A percentile compares a stretch with the other conserved stretches of the same genome.
These are phyloP conservation scores for Eupithecia vulgata DNA, from an alignment of 2,888 invertebrate genomes.

Conservation along the genomic window DNA sequence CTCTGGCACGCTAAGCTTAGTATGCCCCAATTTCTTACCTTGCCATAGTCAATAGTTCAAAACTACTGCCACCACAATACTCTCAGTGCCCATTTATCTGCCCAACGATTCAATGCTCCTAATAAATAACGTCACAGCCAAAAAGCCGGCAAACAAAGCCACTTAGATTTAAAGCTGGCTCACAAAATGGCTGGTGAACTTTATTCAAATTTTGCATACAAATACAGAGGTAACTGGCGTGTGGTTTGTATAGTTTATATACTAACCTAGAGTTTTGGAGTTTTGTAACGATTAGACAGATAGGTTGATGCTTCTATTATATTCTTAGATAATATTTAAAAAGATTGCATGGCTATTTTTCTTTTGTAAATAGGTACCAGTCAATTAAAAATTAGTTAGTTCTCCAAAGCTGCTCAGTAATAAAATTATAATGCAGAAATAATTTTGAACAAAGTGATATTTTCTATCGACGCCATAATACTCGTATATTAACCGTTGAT, in stretches of 20 bases:
- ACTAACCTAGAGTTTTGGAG: not conserved
- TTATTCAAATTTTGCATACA: not conserved
- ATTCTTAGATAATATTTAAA: no score
- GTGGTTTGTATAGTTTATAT: no score
- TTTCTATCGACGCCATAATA: no score
- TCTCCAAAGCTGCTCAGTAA: no score
- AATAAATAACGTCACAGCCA: slow-evolving; percentile 63
- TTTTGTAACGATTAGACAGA: not conserved
- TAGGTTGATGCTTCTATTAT: no score
- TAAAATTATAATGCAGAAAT: no score
- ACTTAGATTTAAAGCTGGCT: slow-evolving; percentile 49
- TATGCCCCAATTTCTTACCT: not conserved
- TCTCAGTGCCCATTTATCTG: slow-evolving; percentile 53
- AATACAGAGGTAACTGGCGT: not conserved
- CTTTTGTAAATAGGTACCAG: no score
- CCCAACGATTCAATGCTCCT: slow-evolving; percentile 53
- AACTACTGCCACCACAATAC: slow-evolving; percentile 41
- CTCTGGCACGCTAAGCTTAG: not conserved
- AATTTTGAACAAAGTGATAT: no score
- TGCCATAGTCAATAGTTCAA: slow-evolving; percentile 22
- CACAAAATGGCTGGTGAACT: slow-evolving; percentile 21
- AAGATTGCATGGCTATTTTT: no score
- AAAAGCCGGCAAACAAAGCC: slow-evolving; percentile 66
- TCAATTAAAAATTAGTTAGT: no score
- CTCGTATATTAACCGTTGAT: no score